Evolutionary conservation across 2,797 vertebrate species (phyloP).

Genomic region (Sarcophilus harrisii): DNA sequence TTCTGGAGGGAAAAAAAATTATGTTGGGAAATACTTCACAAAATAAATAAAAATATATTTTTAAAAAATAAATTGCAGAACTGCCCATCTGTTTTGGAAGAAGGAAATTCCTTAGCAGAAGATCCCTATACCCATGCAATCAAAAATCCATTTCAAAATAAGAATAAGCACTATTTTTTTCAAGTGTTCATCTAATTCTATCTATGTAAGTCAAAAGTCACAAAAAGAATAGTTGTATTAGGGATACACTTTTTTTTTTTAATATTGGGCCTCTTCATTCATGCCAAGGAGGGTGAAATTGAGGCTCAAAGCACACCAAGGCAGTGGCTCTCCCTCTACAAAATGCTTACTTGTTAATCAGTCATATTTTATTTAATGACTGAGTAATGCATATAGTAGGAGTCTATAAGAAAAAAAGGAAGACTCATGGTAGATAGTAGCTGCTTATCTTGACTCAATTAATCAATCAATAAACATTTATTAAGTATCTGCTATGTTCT

Average conservation of each 20-base stretch:
- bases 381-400: neutral
- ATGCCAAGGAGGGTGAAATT: neutral
- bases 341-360: neutral
- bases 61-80: neutral
- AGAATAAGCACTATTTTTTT: neutral
- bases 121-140: neutral
- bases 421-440: neutral
- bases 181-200: neutral
- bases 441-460: too few relatives aligned
- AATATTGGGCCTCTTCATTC: neutral
- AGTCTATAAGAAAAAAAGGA: neutral
- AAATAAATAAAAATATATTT: neutral
- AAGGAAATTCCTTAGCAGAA: neutral
- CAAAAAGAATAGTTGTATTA: neutral
- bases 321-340: neutral
- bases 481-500: neutral
- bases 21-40: neutral
- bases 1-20: too few relatives aligned
- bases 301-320: neutral
- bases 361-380: neutral
- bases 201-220: neutral
- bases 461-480: neutral
- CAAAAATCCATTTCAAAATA: neutral
- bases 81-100: neutral
- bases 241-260: neutral